A percentile compares a stretch with the other conserved stretches of the same genome.
These are phyloP conservation scores for Phallusia fumigata DNA, from an alignment of 23 tunicate species.

Conservation along the genomic window DNA sequence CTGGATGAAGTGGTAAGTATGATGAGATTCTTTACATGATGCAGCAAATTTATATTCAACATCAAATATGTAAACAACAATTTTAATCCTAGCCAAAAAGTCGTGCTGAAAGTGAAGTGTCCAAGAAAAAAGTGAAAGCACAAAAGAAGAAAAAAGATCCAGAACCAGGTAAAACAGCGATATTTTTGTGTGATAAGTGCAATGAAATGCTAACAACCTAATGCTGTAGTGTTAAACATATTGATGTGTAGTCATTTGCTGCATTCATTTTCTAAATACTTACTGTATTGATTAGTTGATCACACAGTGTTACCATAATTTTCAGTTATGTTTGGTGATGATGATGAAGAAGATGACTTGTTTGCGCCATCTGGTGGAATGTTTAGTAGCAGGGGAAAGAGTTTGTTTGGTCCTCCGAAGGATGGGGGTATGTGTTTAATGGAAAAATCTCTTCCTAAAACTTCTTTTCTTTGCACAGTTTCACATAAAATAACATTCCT, in stretches of 20 bases:
- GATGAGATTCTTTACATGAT: not conserved
- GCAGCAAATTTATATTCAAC: not conserved
- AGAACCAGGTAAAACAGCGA: not conserved
- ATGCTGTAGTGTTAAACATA: too few species aligned
- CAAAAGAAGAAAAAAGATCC: slow-evolving; percentile 6
- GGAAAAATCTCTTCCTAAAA: not conserved
- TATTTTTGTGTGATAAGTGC: too few species aligned
- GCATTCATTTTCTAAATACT: too few species aligned
- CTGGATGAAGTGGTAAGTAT: slow-evolving; percentile 2
- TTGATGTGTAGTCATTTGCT: too few species aligned
- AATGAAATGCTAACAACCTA: too few species aligned
- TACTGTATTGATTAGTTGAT: too few species aligned
- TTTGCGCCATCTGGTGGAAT: slow-evolving; percentile 70
- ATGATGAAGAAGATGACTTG: slow-evolving; percentile 54
- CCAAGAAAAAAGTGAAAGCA: not conserved
- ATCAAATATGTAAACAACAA: too few species aligned
- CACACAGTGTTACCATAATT: too few species aligned
- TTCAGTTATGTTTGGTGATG: slow-evolving; percentile 46
- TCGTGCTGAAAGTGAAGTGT: not conserved
- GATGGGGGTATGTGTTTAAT: slow-evolving; percentile 8
- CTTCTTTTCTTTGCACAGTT: not conserved
- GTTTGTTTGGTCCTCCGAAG: slow-evolving; percentile 63
- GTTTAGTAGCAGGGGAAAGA: slow-evolving; percentile 55
- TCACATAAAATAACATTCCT: too few species aligned
- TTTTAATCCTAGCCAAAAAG: not conserved